These are phyloP conservation scores for Lagenorhynchus albirostris DNA, from an alignment of 2,113 vertebrate species.

Conservation along the genomic window DNA sequence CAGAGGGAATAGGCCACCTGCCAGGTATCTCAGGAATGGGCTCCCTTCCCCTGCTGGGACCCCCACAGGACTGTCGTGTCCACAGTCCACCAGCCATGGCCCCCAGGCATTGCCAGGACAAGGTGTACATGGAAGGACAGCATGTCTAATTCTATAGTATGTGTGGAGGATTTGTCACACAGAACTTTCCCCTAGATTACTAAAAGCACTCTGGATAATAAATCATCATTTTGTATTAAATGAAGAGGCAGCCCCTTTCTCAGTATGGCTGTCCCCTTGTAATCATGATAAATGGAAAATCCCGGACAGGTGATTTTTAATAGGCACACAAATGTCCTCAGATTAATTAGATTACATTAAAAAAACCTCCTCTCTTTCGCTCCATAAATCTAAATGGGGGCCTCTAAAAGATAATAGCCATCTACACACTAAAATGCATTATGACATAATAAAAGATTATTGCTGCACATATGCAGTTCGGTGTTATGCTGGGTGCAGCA, in stretches of 20 bases:
- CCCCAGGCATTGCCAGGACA: constrained; percentile 58
- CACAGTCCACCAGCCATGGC: not conserved
- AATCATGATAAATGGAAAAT: constrained; percentile 86
- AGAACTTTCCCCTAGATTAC: constrained; percentile 79
- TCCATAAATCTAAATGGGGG: constrained; percentile 71
- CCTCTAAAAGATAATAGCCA: constrained; percentile 73
- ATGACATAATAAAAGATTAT: constrained; percentile 68
- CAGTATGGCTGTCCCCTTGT: constrained; percentile 75
- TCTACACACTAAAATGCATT: constrained; percentile 55
- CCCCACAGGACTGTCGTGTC: not conserved
- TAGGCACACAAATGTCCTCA: constrained; percentile 80
- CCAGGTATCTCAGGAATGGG: not conserved
- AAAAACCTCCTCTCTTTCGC: constrained; percentile 67
- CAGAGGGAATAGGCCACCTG: too few species aligned
- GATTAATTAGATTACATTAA: constrained; percentile 84
- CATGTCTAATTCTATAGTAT: constrained; percentile 76
- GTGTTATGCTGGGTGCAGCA: not conserved
- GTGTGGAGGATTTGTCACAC: constrained; percentile 75
- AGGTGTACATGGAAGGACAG: constrained; percentile 73
- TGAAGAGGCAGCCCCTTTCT: constrained; percentile 79
- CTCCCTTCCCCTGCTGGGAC: not conserved
- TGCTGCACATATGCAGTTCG: not conserved
- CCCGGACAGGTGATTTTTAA: constrained; percentile 85
- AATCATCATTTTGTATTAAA: constrained; percentile 82
- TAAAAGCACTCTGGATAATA: constrained; percentile 79